These are phyloP conservation scores for Hemicordylus capensis DNA, from an alignment of 2,113 vertebrate genomes.

Conservation along the genomic window DNA sequence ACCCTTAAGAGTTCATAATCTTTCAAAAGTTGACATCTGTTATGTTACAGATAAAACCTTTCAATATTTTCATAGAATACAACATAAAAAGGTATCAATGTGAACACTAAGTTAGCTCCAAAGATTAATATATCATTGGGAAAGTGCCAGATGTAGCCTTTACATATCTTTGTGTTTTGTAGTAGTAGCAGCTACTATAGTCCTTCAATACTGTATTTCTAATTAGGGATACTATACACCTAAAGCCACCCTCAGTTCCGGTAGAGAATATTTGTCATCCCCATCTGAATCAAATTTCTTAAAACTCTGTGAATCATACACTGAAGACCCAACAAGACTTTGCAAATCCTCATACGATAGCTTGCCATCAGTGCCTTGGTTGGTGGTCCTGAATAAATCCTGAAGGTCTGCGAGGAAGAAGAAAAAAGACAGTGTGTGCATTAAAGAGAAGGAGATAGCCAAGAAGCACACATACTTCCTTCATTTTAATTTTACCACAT, in stretches of 20 bases:
- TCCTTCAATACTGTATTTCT: conserved; percentile 44
- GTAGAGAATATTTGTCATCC: conserved; percentile 76
- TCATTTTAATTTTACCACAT: background rate
- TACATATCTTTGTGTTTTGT: conserved; percentile 31
- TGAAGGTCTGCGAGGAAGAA: conserved; percentile 78
- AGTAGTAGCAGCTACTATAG: conserved; percentile 54
- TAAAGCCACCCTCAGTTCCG: conserved; percentile 75
- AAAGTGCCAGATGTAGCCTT: conserved; percentile 57
- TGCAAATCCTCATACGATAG: conserved; percentile 71
- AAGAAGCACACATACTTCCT: background rate
- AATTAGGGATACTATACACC: conserved; percentile 66
- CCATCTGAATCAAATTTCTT: conserved; percentile 72
- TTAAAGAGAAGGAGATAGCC: conserved; percentile 18
- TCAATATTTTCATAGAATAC: conserved; percentile 61
- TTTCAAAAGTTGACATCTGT: conserved; percentile 53
- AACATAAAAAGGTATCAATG: conserved; percentile 62
- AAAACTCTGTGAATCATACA: conserved; percentile 59
- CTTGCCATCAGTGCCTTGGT: conserved; percentile 61
- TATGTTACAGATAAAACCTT: conserved; percentile 59
- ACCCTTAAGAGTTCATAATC: conserved; percentile 17
- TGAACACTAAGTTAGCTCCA: conserved; percentile 62
- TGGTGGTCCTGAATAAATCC: conserved; percentile 68
- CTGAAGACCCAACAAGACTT: conserved; percentile 61
- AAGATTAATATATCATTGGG: conserved; percentile 51
- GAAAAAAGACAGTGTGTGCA: background rate